Conservation (phyloP, 2,888 invertebrate genomes). For the Rugalucina vietnamica region DNA sequence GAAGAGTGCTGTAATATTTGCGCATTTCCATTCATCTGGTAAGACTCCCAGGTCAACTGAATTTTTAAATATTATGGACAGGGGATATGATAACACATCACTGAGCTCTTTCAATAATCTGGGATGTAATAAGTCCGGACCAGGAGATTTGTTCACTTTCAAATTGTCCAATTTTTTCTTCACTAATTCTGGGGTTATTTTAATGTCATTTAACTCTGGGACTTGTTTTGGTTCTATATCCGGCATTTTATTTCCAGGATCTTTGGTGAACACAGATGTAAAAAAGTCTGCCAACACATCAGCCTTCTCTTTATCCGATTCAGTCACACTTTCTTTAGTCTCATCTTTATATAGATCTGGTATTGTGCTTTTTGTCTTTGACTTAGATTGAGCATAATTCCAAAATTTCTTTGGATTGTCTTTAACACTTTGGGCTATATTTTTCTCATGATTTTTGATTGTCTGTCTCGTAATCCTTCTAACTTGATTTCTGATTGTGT, state of each 20-base stretch:
- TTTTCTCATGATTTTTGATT: neutral
- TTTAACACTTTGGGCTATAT: neutral
- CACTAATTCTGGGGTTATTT: too few species aligned
- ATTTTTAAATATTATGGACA: neutral
- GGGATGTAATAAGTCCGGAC: neutral
- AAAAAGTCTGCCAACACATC: slow-evolving; percentile 6
- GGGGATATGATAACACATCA: neutral
- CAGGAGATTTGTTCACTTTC: too few species aligned
- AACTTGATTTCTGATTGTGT: neutral
- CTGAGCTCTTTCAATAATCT: neutral
- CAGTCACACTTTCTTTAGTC: neutral
- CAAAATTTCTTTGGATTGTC: slow-evolving; percentile 4
- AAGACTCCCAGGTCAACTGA: neutral
- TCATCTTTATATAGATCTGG: neutral
- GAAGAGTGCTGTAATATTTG: neutral
- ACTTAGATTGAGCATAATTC: neutral
- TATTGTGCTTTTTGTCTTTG: slow-evolving; percentile 1
- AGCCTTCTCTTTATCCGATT: slow-evolving; percentile 6
- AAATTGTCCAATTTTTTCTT: too few species aligned
- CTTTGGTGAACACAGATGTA: neutral
- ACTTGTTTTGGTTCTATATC: too few species aligned
- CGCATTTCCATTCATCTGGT: neutral
- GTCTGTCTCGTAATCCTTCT: neutral
- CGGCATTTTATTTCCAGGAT: too few species aligned
- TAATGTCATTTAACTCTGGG: too few species aligned